Evolutionary conservation across 2,113 vertebrate species (phyloP).

Genomic region (Urocolius indicus): DNA sequence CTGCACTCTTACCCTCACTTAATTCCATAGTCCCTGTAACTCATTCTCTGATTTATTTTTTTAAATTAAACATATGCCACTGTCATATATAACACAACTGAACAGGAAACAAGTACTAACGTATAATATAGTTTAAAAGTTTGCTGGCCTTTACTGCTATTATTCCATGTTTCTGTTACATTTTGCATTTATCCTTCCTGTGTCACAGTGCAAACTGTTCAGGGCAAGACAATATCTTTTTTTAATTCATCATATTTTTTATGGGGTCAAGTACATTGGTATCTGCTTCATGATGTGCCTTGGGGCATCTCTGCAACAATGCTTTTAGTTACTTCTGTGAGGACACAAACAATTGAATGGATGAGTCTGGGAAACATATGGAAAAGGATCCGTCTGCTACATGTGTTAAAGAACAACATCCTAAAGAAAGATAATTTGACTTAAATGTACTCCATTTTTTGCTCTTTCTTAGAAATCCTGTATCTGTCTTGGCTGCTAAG

Average conservation of each 20-base stretch:
- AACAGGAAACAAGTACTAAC: not conserved
- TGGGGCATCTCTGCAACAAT: not conserved
- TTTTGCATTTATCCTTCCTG: not conserved
- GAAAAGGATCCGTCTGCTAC: not conserved
- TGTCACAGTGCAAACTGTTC: not conserved
- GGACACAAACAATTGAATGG: not conserved
- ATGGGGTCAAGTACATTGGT: not conserved
- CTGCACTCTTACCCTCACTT: not conserved
- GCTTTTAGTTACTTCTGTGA: not conserved
- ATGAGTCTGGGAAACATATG: not conserved
- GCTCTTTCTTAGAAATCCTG: not conserved
- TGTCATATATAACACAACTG: not conserved
- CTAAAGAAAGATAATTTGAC: not conserved
- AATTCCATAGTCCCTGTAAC: not conserved
- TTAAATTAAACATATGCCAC: not conserved
- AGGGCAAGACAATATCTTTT: not conserved
- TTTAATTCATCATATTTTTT: not conserved
- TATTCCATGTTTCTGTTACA: not conserved
- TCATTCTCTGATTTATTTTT: not conserved
- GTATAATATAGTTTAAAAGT: not conserved
- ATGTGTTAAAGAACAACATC: not conserved
- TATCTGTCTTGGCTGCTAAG: conserved; percentile 6
- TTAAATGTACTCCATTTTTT: not conserved
- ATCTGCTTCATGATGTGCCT: not conserved
- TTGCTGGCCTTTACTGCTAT: not conserved